These are phyloP conservation scores for Tetropium fuscum DNA, from an alignment of 2,888 invertebrate species.

Conservation along the genomic window DNA sequence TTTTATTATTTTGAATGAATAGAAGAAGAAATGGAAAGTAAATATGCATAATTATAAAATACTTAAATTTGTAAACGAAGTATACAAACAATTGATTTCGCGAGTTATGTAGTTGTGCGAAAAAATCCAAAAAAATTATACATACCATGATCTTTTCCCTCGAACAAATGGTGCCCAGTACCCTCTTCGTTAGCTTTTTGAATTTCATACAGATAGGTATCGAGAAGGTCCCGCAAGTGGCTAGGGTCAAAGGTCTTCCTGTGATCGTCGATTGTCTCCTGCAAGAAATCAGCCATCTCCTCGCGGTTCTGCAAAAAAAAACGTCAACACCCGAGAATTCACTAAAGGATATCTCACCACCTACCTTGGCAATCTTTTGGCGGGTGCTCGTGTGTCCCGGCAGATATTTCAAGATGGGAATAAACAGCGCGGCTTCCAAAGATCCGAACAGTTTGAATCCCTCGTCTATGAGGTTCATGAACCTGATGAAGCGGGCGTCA, in stretches of 20 bases:
- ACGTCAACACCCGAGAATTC: neutral
- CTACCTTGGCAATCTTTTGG: constrained; percentile 70
- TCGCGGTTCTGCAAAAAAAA: constrained; percentile 73
- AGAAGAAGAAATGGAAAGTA: too few species aligned
- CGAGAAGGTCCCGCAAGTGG: constrained; percentile 85
- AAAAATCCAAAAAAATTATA: neutral
- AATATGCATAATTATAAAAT: too few species aligned
- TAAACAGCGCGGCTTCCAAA: constrained; percentile 84
- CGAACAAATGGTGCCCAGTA: constrained; percentile 79
- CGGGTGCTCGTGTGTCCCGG: constrained; percentile 69
- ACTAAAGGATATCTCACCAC: neutral
- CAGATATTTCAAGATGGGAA: constrained; percentile 79
- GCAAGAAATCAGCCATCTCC: constrained; percentile 89
- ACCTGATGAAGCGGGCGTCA: constrained; percentile 81
- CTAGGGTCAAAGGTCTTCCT: constrained; percentile 79
- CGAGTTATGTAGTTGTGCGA: too few species aligned
- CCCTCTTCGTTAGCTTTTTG: constrained; percentile 85
- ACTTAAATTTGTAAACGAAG: too few species aligned
- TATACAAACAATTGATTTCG: too few species aligned
- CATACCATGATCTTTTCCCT: constrained; percentile 89
- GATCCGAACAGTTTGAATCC: constrained; percentile 90
- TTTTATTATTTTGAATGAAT: too few species aligned
- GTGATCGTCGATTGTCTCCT: constrained; percentile 86
- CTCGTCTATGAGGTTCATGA: constrained; percentile 90
- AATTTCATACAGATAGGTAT: constrained; percentile 88